phyloP scores from a whole-genome alignment of 1,140 invertebrate genomes.

The Trichonephila clavata region DNA sequence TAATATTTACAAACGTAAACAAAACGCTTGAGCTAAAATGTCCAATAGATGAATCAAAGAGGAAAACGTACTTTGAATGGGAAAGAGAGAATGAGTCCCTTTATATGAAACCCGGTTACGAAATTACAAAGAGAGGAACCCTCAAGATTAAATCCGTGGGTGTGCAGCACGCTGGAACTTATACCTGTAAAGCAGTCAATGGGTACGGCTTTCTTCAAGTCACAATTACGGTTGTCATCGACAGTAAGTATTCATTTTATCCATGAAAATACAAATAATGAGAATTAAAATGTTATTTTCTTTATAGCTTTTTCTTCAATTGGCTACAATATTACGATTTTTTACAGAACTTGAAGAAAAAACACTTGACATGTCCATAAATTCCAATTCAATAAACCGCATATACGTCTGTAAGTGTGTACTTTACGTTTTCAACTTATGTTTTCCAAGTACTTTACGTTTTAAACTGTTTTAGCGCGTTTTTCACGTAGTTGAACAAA shows the following conservation, averaged over 20 bases:
- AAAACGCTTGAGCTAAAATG: conserved; percentile 28
- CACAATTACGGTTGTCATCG: conserved; percentile 40
- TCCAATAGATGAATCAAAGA: conserved; percentile 14
- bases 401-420: conserved; percentile 44
- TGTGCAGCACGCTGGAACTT: conserved; percentile 32
- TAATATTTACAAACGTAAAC: conserved; percentile 42
- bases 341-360: conserved; percentile 45
- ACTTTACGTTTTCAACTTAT: background rate
- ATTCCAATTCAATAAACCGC: conserved; percentile 36
- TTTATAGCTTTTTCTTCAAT: background rate
- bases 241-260: conserved; percentile 10
- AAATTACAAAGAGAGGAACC: conserved; percentile 1
- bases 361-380: background rate
- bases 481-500: too few species aligned
- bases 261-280: background rate
- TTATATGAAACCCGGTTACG: conserved; percentile 49
- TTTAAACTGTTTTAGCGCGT: too few species aligned
- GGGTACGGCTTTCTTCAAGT: conserved; percentile 54
- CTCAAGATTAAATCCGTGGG: conserved; percentile 45
- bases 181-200: conserved; percentile 51
- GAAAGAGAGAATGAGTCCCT: background rate
- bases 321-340: background rate
- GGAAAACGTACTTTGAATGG: conserved; percentile 46
- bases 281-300: background rate
- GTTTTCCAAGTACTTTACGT: too few species aligned